Evolutionary conservation across 2,888 invertebrate genomes (phyloP).

Genomic region (Incurvaria masculella): DNA sequence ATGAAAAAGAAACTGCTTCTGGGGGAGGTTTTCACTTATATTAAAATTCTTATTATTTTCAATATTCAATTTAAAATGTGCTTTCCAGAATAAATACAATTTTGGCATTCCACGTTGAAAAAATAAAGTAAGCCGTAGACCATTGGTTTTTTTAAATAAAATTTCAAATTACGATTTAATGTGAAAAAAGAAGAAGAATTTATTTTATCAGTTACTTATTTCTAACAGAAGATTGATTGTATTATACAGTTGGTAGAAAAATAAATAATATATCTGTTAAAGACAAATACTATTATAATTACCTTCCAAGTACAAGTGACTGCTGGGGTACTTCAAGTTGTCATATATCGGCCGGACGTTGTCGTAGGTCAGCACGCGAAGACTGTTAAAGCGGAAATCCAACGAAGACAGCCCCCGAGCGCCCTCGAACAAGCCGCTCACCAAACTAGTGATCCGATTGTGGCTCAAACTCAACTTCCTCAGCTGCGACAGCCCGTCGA

Average conservation of each 20-base stretch:
- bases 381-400: conserved; percentile 71
- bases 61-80: no score
- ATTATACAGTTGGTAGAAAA: neutral
- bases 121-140: no score
- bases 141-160: no score
- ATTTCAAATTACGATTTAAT: neutral
- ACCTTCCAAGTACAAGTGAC: conserved; percentile 76
- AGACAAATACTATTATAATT: conserved; percentile 37
- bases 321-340: conserved; percentile 69
- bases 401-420: conserved; percentile 68
- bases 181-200: conserved; percentile 1
- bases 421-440: conserved; percentile 67
- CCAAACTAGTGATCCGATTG: conserved; percentile 69
- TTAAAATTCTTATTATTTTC: no score
- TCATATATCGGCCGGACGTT: conserved; percentile 72
- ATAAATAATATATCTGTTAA: neutral
- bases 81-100: no score
- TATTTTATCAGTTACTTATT: no score
- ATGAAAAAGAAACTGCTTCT: neutral
- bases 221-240: no score
- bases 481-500: conserved; percentile 71
- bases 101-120: no score
- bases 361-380: conserved; percentile 72
- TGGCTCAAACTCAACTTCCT: conserved; percentile 70
- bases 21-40: neutral